A percentile compares a stretch with the other conserved stretches of the same genome.
These are phyloP conservation scores for Anoplopoma fimbria DNA, from an alignment of 2,113 vertebrate species.

Conservation along the genomic window DNA sequence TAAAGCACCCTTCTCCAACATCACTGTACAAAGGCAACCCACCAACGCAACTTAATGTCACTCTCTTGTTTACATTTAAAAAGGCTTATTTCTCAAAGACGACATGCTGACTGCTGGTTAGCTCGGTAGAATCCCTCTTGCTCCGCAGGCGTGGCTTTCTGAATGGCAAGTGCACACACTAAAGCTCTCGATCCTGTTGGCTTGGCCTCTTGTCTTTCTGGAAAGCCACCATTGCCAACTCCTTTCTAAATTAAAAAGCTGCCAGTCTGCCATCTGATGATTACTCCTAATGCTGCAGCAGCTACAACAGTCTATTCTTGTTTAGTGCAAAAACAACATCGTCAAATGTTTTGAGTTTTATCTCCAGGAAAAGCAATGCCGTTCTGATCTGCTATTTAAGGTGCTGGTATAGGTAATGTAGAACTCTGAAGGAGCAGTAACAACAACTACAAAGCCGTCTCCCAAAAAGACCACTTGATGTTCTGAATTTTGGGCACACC, in stretches of 20 bases:
- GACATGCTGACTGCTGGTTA: slow-evolving; percentile 23
- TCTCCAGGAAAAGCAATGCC: slow-evolving; percentile 73
- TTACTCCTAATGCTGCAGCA: slow-evolving; percentile 52
- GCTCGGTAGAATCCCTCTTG: slow-evolving; percentile 6
- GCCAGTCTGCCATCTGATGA: slow-evolving; percentile 34
- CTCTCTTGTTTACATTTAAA: slow-evolving; percentile 32
- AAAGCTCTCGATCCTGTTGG: neutral
- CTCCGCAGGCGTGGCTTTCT: slow-evolving; percentile 5
- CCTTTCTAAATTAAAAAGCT: neutral
- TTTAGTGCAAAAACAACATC: slow-evolving; percentile 81
- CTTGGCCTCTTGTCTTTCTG: slow-evolving; percentile 9
- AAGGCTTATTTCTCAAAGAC: slow-evolving; percentile 52
- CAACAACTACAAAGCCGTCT: slow-evolving; percentile 57
- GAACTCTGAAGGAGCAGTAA: slow-evolving; percentile 64
- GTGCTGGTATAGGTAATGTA: slow-evolving; percentile 79
- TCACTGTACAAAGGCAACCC: slow-evolving; percentile 30
- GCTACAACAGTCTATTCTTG: slow-evolving; percentile 63
- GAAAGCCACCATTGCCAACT: slow-evolving; percentile 16
- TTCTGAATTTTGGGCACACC: slow-evolving; percentile 24
- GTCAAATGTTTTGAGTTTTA: slow-evolving; percentile 57
- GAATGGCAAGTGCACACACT: neutral
- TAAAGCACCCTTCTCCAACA: slow-evolving; percentile 33
- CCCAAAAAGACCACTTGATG: slow-evolving; percentile 15
- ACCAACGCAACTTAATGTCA: neutral
- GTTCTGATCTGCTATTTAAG: slow-evolving; percentile 79